Percentiles rank a stretch among this genome's conserved stretches.
These are phyloP conservation scores for Saturnia pavonia DNA, from an alignment of 2,888 invertebrate species.

Conservation along the genomic window DNA sequence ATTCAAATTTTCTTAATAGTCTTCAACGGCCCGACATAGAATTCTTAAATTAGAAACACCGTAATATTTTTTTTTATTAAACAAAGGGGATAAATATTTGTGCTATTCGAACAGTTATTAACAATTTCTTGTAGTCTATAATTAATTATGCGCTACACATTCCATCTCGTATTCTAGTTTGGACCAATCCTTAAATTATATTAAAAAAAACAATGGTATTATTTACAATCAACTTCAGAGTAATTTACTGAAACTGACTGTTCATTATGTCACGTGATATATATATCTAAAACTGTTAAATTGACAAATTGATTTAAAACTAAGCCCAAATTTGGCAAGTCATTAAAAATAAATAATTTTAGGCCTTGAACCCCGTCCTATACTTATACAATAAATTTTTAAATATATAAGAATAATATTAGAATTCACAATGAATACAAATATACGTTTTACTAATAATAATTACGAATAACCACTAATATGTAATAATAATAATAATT, in stretches of 20 bases:
- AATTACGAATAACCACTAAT: conserved; percentile 39
- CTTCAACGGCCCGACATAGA: not conserved
- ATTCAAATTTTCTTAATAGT: not conserved
- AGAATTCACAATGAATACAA: conserved; percentile 52
- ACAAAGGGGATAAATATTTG: not conserved
- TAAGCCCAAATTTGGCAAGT: conserved; percentile 33
- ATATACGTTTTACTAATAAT: conserved; percentile 46
- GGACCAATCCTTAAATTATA: conserved; percentile 1
- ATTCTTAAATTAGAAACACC: not conserved
- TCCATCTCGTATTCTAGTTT: not conserved
- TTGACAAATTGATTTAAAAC: conserved; percentile 24
- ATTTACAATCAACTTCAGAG: not conserved
- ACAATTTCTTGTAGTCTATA: not conserved
- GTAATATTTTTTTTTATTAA: not conserved
- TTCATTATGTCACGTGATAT: not conserved
- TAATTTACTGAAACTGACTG: not conserved
- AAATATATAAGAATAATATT: conserved; percentile 35
- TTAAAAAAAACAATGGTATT: not conserved
- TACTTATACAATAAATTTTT: conserved; percentile 31
- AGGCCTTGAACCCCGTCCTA: conserved; percentile 56
- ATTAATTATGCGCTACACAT: not conserved
- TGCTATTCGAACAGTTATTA: not conserved
- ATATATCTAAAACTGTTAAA: not conserved
- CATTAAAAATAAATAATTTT: conserved; percentile 25
- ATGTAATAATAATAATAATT: conserved; percentile 35